These are phyloP conservation scores for Paedocypris sp. DNA, from an alignment of 2,113 vertebrate genomes.

Conservation along the genomic window DNA sequence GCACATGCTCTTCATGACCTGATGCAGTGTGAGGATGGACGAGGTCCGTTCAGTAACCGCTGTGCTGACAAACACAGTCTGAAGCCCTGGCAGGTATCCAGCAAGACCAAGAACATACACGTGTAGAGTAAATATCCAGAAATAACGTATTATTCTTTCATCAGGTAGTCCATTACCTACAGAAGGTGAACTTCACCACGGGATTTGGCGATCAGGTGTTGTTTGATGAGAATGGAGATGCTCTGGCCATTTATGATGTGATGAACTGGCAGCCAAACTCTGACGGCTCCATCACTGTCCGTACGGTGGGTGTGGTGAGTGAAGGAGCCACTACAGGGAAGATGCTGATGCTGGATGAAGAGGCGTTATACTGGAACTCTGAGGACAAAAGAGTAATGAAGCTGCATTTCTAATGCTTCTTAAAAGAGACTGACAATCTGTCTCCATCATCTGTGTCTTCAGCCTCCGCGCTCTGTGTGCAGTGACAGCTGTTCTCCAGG, in stretches of 20 bases:
- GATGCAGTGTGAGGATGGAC: constrained; percentile 23
- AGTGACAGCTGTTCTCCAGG: constrained; percentile 53
- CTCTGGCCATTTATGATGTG: constrained; percentile 22
- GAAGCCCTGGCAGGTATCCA: constrained; percentile 14
- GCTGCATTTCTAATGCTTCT: no score
- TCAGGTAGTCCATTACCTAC: constrained; percentile 19
- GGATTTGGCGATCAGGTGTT: constrained; percentile 3
- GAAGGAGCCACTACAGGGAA: not conserved
- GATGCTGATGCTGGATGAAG: constrained; percentile 8
- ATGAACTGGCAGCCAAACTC: constrained; percentile 9
- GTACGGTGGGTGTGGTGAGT: constrained; percentile 6
- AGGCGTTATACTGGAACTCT: constrained; percentile 1
- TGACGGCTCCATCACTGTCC: constrained; percentile 4
- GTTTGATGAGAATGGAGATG: constrained; percentile 29
- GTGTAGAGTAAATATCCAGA: not conserved
- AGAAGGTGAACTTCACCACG: constrained; percentile 25
- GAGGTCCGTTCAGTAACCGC: constrained; percentile 17
- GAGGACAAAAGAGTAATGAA: not conserved
- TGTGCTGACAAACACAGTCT: not conserved
- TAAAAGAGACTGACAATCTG: no score
- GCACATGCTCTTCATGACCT: constrained; percentile 35
- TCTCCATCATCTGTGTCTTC: no score
- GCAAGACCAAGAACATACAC: not conserved
- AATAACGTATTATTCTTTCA: no score
- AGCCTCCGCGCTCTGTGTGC: constrained; percentile 32